These are phyloP conservation scores for Chamaedrilus cognettii DNA, from an alignment of 2,888 invertebrate genomes.

Conservation along the genomic window DNA sequence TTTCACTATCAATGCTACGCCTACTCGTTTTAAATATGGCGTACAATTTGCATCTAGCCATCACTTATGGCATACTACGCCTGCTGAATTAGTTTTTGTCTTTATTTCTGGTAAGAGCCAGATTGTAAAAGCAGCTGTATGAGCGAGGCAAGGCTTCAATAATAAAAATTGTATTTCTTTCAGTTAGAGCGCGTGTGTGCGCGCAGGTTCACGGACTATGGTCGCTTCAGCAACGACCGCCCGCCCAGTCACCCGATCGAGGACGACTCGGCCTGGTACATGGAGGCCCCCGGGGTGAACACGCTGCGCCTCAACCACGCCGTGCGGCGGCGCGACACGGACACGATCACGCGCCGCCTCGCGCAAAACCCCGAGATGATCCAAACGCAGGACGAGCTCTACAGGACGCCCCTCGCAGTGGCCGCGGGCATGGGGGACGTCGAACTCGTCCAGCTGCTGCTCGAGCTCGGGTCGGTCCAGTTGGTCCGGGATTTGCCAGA, in stretches of 20 bases:
- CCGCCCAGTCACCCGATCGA: conserved; percentile 57
- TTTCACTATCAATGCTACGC: too few relatives aligned
- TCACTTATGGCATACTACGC: too few relatives aligned
- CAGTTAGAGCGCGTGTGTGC: too few relatives aligned
- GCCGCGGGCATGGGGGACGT: conserved; percentile 53
- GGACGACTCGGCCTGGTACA: conserved; percentile 59
- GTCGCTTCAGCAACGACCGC: conserved; percentile 54
- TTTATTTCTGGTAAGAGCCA: too few relatives aligned
- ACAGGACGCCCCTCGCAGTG: conserved; percentile 60
- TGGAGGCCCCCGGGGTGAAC: conserved; percentile 53
- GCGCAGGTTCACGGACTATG: conserved; percentile 58
- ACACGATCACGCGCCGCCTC: conserved; percentile 43
- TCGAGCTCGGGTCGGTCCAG: conserved; percentile 54
- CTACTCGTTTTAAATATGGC: too few relatives aligned
- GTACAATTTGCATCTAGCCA: too few relatives aligned
- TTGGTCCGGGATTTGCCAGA: too few relatives aligned
- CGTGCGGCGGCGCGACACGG: conserved; percentile 53
- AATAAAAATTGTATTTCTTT: too few relatives aligned
- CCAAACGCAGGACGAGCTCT: conserved; percentile 50
- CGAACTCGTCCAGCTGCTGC: conserved; percentile 52
- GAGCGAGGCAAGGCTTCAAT: too few relatives aligned
- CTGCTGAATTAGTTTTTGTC: too few relatives aligned
- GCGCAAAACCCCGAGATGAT: background rate
- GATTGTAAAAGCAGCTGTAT: too few relatives aligned
- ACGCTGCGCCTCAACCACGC: conserved; percentile 58